Base-by-base conservation (phyloP, 2,797 vertebrate genomes). In the Micrastur ruficollis region DNA sequence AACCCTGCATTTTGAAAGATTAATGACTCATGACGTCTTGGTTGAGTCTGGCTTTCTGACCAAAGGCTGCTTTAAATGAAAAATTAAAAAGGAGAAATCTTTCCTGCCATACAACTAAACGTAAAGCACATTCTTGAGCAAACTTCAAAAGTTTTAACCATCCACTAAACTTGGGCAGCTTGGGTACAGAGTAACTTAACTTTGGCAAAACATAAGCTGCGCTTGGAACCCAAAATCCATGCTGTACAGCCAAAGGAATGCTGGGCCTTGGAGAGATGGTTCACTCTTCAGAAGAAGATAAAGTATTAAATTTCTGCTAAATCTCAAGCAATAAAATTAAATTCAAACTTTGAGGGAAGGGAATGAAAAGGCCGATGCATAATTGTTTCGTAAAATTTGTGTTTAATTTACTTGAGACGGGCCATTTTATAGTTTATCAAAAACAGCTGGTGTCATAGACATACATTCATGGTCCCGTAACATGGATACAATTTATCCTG, bases 381-480 rank as follows among this genome's bases (percentile, higher is more conserved):
- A 76, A 78, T n/a, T 93, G 84, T 83, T 87, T 10, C 4, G 36
- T 82, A 93, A 82, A 81, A 90, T 83, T 96, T 95, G 93, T 84
- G 70, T 91, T 95, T 63, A 6, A 26, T 95, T 96, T 50, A 32
- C 65, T 91, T 2, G 14, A 80, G 91, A 74, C 47, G 18, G 81
- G 87, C 49, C 62, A 53, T 83, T 95, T 90, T 52, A 53, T 42
- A 49, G 84, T 53, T 81, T 88, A 97, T 96, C 59, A 76, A 88
- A 96, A 96, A 6, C 92, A 96, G 96, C 94, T 96, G 95, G 75
- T 94, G 93, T 89, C 75, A 62, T 29, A 83, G 84, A 40, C 87
- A 31, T 12, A 65, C 63, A 58, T 52, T 71, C 53, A 1, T 2
- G 12, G 47, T 26, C 70, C 81, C 1, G 9, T 38, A 83, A 70